Evolutionary conservation across 1,140 invertebrate species (phyloP).

Genomic region (Heliothis subflexa): DNA sequence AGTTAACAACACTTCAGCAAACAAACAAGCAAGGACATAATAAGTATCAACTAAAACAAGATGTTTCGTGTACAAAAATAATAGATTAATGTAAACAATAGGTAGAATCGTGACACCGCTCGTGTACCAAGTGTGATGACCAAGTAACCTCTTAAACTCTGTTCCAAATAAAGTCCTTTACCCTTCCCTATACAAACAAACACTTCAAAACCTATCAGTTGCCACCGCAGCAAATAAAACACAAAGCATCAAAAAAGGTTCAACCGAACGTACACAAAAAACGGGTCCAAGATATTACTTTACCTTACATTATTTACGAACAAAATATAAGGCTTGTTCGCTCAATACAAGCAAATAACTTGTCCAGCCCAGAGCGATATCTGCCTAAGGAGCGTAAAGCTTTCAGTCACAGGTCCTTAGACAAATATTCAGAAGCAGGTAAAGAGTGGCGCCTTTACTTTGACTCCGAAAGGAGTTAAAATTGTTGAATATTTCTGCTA

Average conservation of each 20-base stretch:
- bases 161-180: too few species aligned
- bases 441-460: constrained; percentile 24
- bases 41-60: too few species aligned
- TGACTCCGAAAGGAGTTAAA: constrained; percentile 21
- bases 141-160: too few species aligned
- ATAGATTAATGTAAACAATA: too few species aligned
- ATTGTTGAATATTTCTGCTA: constrained; percentile 43
- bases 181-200: too few species aligned
- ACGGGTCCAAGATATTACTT: not conserved
- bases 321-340: constrained; percentile 35
- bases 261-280: not conserved
- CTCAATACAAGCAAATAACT: constrained; percentile 39
- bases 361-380: constrained; percentile 38
- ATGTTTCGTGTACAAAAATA: too few species aligned
- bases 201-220: not conserved
- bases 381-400: constrained; percentile 20
- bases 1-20: not conserved
- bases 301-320: constrained; percentile 3
- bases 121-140: too few species aligned
- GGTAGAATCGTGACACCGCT: too few species aligned
- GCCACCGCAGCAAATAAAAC: not conserved
- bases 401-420: constrained; percentile 20
- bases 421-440: constrained; percentile 34
- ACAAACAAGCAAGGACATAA: not conserved
- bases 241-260: not conserved